Base-by-base conservation (phyloP, 2,888 invertebrate genomes). In the Caenorhabditis sp. region DNA sequence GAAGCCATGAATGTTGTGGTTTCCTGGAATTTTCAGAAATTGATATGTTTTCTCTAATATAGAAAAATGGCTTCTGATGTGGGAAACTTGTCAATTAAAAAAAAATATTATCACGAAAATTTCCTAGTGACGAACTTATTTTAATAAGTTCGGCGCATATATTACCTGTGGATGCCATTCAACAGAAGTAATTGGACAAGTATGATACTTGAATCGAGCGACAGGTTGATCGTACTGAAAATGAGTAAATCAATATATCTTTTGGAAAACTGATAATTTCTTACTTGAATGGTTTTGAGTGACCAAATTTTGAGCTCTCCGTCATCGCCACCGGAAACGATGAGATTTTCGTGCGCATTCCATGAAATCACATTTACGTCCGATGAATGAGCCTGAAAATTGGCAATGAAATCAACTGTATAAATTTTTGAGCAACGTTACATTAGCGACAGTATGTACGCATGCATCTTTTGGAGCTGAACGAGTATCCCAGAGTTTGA, bases 281-380 rank as follows among this genome's bases (percentile, higher is more conserved):
- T 7, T 7, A 31, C 31, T 10, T 92, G 91, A 83, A 96, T 93
- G 82, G 93, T 92, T 67, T 97, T 91, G 70, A 99, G 91, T 89
- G 99, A 97, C 99, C 99, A 99, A 63, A 99, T 92, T 88, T 94
- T 93, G 36, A 99, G 90, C 64, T 93, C 91, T 3, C 95, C 96
- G 90, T 99, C 99, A 89, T 99, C 99, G 8, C 97, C 97, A 69
- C 99, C 95, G 85, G 95, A 95, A 83, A 96, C 93, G 84, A 95
- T 93, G 2, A 89, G 88, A 88, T 83, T 78, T 25, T 80, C 76
- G 83, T 92, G 92, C 69, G 90, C 91, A 89, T 97, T 99, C 99
- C 99, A 99, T 82, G 93, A 93, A 85, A 99, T 94, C 1, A 99
- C 99, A 90, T 99, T 99, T 1, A 99, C 92, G 89, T 99, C 99